Evolutionary conservation across 1,140 invertebrate species (phyloP), one percentile per base, ranked within the genome.

Genomic region (Atta texana): DNA sequence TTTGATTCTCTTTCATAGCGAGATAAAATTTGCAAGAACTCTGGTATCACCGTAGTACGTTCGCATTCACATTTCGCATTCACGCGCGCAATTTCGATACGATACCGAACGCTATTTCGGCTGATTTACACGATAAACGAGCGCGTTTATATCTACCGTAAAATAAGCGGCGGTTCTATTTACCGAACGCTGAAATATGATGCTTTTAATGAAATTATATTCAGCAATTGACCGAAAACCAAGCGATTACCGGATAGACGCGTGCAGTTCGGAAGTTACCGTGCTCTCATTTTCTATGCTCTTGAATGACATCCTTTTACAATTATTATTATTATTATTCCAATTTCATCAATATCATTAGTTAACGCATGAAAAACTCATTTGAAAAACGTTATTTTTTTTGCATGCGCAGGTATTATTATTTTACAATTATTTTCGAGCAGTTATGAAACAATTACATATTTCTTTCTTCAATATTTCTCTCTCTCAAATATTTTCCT

Each of bases 171-270:
- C 16, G 68, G 51, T 71, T 53, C 18, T 71, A 69, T 85, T 78
- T 76, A 85, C 28, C 80, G 66, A 55, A 53, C 66, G 18, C 10
- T 76, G 86, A 88, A 89, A 88, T 61, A 69, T 82, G 86, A 89
- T 44, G 74, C 81, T 89, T 89, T 89, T 89, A 74, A 84, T 71
- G 68, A 88, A 89, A 89, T 88, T 85, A 61, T 66, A 78, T 64
- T 61, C 61, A 34, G 21, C 21, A 74, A 0, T 28, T 21, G 8
- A 21, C 12, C 31, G 61, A 64, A 85, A 85, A 55, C 39, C 72
- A 39, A 51, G 28, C 87, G 59, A 74, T 75, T 39, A 24, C 49
- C 28, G 39, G 55, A 61, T 49, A 55, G 77, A 80, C 14, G 21
- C 16, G 24, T 24, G 18, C 24, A 31, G 31, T 31, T 39, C 18